phyloP scores from a whole-genome alignment of 2,113 vertebrate species.

The Chascanopsetta lugubris region DNA sequence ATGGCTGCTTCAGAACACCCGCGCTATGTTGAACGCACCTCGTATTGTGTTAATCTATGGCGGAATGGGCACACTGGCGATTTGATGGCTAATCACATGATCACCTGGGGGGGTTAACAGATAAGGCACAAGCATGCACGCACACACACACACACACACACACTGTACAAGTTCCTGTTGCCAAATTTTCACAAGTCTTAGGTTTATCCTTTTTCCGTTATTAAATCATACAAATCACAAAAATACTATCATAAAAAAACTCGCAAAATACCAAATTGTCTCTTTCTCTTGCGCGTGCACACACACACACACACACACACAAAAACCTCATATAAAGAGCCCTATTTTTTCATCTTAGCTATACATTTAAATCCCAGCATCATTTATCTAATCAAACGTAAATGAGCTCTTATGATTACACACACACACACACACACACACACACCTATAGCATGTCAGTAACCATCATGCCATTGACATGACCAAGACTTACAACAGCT shows the following conservation, averaged over 20 bases:
- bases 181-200: not conserved
- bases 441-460: conserved; percentile 26
- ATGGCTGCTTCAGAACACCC: not conserved
- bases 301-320: not conserved
- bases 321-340: conserved; percentile 16
- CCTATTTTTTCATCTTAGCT: conserved; percentile 2
- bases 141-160: conserved; percentile 5
- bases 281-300: not conserved
- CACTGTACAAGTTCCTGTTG: conserved; percentile 1
- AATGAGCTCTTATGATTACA: too few relatives aligned
- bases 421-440: conserved; percentile 16
- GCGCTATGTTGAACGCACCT: conserved; percentile 24
- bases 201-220: not conserved
- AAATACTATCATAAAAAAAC: too few relatives aligned
- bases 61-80: conserved; percentile 57
- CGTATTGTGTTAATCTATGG: conserved; percentile 49
- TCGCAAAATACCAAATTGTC: not conserved
- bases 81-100: conserved; percentile 56
- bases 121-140: conserved; percentile 59
- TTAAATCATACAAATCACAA: not conserved
- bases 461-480: not conserved
- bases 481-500: conserved; percentile 14
- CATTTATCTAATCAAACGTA: not conserved
- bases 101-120: conserved; percentile 25
- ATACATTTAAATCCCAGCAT: not conserved